Base-by-base conservation (phyloP, 1,140 invertebrate species). In the Brachionus angularis region DNA sequence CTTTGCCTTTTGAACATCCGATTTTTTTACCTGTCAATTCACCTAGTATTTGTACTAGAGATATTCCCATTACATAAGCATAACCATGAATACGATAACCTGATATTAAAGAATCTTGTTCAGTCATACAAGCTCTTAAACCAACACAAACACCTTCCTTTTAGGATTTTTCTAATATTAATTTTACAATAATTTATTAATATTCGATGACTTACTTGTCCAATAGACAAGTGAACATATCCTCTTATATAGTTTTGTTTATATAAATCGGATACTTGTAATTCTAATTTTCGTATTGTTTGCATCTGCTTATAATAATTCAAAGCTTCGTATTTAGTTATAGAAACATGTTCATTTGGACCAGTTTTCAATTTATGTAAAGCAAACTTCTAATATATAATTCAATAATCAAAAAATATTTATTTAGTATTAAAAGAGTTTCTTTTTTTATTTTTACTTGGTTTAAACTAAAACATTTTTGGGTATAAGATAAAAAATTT, bases 181-280 rank as follows among this genome's bases (percentile, higher is more conserved):
- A 29, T n/a, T 12, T 12, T 4, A 73, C 1, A 72, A 2, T 14
- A 1, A 29, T 14, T n/a, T 5, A 61, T 72, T 25, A 12, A n/a
- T 16, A 52, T 72, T 8, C 12, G 12, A 12, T 42, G 14, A 21
- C 12, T 7, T 14, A 84, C 84, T 81, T 92, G 90, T 77, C 94
- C 94, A 69, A 91, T 91, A 80, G 96, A 98, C 29, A 98, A 85
- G 82, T 98, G 96, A 79, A 94, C 98, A 83, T 98, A 98, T 36
- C 96, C 95, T 75, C 93, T 82, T 74, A 98, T 89, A 74, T 89
- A 87, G 84, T 97, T 97, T 79, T 95, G 90, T 79, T 96, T 96
- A 77, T 98, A 98, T 16, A 98, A 82, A 82, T 93, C 93, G 31
- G 90, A 90, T 53, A 91, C 87, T 5, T 89, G 87, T 7, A 90